A percentile compares a stretch with the other conserved stretches of the same genome.
Evolutionary conservation across 1,140 invertebrate species (phyloP).

Genomic region (Scaptomyza graminum): DNA sequence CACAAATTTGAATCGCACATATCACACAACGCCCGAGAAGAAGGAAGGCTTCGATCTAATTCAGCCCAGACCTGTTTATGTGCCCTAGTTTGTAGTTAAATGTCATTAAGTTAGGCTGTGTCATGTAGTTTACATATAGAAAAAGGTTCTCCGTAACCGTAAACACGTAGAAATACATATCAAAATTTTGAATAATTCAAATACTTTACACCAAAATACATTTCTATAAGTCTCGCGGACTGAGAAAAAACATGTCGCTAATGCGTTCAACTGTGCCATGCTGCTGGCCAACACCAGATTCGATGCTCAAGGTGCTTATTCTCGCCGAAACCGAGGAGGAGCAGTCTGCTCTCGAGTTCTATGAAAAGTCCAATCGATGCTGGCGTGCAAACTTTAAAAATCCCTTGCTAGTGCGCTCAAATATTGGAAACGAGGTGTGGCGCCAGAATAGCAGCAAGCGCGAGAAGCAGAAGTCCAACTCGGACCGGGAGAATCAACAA

Average conservation of each 20-base stretch:
- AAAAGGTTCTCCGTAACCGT: too few relatives aligned
- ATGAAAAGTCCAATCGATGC: constrained; percentile 35
- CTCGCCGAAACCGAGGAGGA: constrained; percentile 12
- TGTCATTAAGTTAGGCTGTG: constrained; percentile 29
- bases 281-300: not conserved
- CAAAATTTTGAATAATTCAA: not conserved
- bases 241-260: not conserved
- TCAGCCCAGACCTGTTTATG: constrained; percentile 70
- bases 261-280: not conserved
- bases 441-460: not conserved
- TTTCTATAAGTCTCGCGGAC: not conserved
- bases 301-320: constrained; percentile 9
- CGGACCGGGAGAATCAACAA: constrained; percentile 36
- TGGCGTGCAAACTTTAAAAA: constrained; percentile 45
- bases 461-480: not conserved
- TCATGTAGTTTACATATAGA: not conserved
- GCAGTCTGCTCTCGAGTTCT: constrained; percentile 29
- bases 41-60: constrained; percentile 56
- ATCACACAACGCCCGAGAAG: constrained; percentile 47
- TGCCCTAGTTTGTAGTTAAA: constrained; percentile 44
- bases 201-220: not conserved
- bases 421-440: constrained; percentile 40
- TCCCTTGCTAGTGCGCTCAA: constrained; percentile 12
- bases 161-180: not conserved
- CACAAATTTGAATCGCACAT: constrained; percentile 74